Evolutionary conservation across 2,888 invertebrate species (phyloP), one percentile per base, ranked within the genome.

Genomic region (Synergus japonicus): DNA sequence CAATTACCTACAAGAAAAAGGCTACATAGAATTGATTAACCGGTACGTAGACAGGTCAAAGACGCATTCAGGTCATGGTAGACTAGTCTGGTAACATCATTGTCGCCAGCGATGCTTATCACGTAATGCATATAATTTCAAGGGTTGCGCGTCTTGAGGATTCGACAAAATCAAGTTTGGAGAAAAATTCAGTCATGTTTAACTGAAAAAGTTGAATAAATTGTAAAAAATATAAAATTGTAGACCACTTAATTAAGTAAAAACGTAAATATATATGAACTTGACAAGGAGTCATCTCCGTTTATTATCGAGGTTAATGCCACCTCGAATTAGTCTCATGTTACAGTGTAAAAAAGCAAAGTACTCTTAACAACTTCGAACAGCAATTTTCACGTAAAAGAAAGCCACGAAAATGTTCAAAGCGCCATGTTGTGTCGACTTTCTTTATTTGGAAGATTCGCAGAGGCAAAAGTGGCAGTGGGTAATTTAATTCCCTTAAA

Each of bases 41-140:
- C 13, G 13, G 44, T 18, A 29, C 0, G 29, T 29, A 66, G 66
- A 9, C n/a, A 43, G 66, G 43, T 44, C 66, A 66, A 66, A 66
- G 66, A 66, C 43, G 43, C 76, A 81, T 76, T 76, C 73, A 78
- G 79, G 79, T 81, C 81, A 81, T 77, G 79, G 78, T 77, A 76
- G 79, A 79, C 77, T 73, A 76, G 46, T 65, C 69, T 64, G 43
- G 22, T 18, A 76, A 41, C 63, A 60, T 65, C 69, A 58, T 78
- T 54, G 69, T 69, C 29, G 2, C 41, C 69, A 54, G 63, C 79
- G 77, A 79, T 69, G 81, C 81, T 29, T 64, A 73, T 44, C 77
- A 77, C 44, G 49, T 43, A 66, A 66, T 43, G 66, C 44, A 44
- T 66, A 43, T 66, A 44, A 43, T 66, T 66, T 66, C 29, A 29